Percentiles rank a stretch among this genome's conserved stretches.
Conservation (phyloP, 2,888 invertebrate genomes). For the Pristionchus fissidentatus region DNA sequence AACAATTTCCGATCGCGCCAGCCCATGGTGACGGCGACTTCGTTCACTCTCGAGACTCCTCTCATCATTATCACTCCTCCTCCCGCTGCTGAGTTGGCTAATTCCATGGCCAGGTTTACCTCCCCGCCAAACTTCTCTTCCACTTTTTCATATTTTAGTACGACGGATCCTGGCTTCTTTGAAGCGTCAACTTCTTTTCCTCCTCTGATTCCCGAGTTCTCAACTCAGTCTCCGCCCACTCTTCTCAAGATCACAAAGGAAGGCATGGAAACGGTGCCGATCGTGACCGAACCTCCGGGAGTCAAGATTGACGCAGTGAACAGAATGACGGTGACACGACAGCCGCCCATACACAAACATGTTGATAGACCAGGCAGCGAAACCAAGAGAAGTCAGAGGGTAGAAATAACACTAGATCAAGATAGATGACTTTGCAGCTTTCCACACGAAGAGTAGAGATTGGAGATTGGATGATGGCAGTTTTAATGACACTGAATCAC, state of each 20-base stretch:
- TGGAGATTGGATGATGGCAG: slow-evolving; percentile 62
- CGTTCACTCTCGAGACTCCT: slow-evolving; percentile 18
- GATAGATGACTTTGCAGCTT: slow-evolving; percentile 13
- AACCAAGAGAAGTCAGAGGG: background rate
- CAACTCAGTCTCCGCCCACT: background rate
- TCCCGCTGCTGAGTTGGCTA: too few relatives aligned
- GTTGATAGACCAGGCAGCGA: background rate
- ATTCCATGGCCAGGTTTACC: too few relatives aligned
- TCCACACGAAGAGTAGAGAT: slow-evolving; percentile 49
- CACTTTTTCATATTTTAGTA: background rate
- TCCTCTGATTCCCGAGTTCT: slow-evolving; percentile 20
- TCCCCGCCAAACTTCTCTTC: too few relatives aligned
- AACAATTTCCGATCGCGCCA: background rate
- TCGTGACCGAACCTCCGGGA: slow-evolving; percentile 25
- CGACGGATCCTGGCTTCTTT: slow-evolving; percentile 4
- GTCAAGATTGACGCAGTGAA: background rate
- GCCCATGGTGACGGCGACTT: slow-evolving; percentile 30
- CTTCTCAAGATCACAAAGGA: background rate
- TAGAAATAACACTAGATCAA: background rate
- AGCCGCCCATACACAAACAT: slow-evolving; percentile 27
- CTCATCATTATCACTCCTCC: background rate
- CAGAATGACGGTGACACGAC: background rate
- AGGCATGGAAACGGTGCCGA: background rate
- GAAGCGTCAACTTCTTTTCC: slow-evolving; percentile 3
- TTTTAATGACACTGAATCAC: slow-evolving; percentile 60